phyloP scores from a whole-genome alignment of 2,888 invertebrate genomes.

The Pandemis corylana region DNA sequence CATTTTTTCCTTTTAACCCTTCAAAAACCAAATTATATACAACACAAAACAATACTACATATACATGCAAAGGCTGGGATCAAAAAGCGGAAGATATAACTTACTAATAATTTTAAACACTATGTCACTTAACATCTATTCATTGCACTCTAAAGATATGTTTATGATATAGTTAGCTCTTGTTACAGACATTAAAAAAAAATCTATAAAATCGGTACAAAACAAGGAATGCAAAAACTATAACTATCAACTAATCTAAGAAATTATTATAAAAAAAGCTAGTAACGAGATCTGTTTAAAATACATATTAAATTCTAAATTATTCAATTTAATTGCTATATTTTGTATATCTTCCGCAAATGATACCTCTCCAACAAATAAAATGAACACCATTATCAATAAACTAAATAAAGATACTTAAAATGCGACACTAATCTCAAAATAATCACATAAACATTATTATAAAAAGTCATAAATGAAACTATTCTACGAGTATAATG shows the following conservation, averaged over 20 bases:
- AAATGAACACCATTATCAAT: constrained; percentile 2
- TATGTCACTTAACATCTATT: neutral
- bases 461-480: neutral
- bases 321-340: neutral
- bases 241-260: neutral
- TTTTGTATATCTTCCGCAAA: neutral
- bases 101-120: neutral
- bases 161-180: neutral
- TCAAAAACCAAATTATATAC: constrained; percentile 16
- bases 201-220: neutral
- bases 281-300: constrained; percentile 17
- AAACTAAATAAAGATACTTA: constrained; percentile 9
- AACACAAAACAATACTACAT: constrained; percentile 23
- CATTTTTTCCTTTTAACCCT: neutral
- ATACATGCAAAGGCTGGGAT: constrained; percentile 25
- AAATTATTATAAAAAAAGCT: neutral
- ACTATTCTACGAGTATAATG: neutral
- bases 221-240: neutral
- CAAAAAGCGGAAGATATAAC: constrained; percentile 18
- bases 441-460: constrained; percentile 18
- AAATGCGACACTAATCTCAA: constrained; percentile 38
- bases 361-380: neutral
- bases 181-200: neutral
- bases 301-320: neutral
- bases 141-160: constrained; percentile 20